These are phyloP conservation scores for Lasaia peninsularis DNA, from an alignment of 1,140 invertebrate species.

Conservation along the genomic window DNA sequence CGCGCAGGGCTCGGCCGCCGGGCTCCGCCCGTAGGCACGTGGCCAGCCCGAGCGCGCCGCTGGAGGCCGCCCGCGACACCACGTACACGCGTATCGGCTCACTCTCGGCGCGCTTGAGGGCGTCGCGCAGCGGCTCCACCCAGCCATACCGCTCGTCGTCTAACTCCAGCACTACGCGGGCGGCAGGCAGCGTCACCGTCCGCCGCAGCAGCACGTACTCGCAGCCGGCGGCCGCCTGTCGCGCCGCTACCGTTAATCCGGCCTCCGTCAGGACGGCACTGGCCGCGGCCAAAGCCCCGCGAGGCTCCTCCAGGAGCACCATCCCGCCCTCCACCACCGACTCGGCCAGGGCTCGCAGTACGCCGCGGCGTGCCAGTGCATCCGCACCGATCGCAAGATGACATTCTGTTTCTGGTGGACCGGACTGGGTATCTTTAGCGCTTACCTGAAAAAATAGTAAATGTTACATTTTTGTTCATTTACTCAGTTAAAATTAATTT, in stretches of 20 bases:
- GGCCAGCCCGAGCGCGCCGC: conserved; percentile 91
- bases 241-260: conserved; percentile 76
- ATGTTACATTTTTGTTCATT: neutral
- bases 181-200: conserved; percentile 46
- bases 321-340: conserved; percentile 86
- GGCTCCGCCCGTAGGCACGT: conserved; percentile 93
- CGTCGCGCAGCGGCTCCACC: conserved; percentile 88
- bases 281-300: conserved; percentile 73
- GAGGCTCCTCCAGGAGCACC: conserved; percentile 86
- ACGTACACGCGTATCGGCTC: conserved; percentile 83
- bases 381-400: conserved; percentile 83
- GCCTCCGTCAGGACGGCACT: conserved; percentile 58
- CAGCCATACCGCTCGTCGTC: conserved; percentile 86
- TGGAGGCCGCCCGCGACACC: conserved; percentile 71
- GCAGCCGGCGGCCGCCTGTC: conserved; percentile 78
- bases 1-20: conserved; percentile 86
- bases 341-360: conserved; percentile 79
- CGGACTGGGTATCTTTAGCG: conserved; percentile 73
- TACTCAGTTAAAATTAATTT: neutral
- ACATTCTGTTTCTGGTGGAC: conserved; percentile 80
- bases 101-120: conserved; percentile 79
- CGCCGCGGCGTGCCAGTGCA: conserved; percentile 74
- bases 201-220: conserved; percentile 80
- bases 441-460: conserved; percentile 27
- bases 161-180: conserved; percentile 77